These are phyloP conservation scores for Morinoia aosen DNA, from an alignment of 2,888 invertebrate species.

Conservation along the genomic window DNA sequence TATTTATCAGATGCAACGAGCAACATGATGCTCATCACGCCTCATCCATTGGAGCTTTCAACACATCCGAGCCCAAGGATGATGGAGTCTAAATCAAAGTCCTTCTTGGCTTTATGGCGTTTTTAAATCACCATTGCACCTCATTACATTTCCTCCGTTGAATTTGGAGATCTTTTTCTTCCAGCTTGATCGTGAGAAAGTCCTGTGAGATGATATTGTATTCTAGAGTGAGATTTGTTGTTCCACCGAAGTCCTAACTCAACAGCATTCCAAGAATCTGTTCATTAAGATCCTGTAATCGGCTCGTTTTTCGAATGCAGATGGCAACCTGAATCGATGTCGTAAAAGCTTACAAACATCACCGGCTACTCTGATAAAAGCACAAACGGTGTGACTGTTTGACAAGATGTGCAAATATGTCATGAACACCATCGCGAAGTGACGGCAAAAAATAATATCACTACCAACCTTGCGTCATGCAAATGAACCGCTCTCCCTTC, in stretches of 20 bases:
- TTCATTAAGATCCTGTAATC: neutral
- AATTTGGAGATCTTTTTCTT: neutral
- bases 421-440: neutral
- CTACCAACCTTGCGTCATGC: neutral
- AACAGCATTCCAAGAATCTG: conserved; percentile 3
- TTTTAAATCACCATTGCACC: neutral
- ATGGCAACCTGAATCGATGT: neutral
- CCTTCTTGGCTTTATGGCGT: conserved; percentile 31
- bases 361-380: neutral
- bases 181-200: conserved; percentile 1
- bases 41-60: conserved; percentile 44
- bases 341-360: neutral
- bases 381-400: neutral
- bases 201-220: neutral
- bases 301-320: neutral
- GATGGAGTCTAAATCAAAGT: conserved; percentile 39
- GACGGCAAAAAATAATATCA: neutral
- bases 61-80: conserved; percentile 23
- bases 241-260: neutral
- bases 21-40: conserved; percentile 39
- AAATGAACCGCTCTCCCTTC: neutral
- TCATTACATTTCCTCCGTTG: conserved; percentile 16
- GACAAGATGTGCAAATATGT: neutral
- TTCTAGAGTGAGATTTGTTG: neutral
- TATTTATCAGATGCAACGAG: conserved; percentile 48